These are phyloP conservation scores for rabbit (Oryctolagus cuniculus) DNA, from an alignment of 2,113 vertebrate species.

Conservation along the genomic window DNA sequence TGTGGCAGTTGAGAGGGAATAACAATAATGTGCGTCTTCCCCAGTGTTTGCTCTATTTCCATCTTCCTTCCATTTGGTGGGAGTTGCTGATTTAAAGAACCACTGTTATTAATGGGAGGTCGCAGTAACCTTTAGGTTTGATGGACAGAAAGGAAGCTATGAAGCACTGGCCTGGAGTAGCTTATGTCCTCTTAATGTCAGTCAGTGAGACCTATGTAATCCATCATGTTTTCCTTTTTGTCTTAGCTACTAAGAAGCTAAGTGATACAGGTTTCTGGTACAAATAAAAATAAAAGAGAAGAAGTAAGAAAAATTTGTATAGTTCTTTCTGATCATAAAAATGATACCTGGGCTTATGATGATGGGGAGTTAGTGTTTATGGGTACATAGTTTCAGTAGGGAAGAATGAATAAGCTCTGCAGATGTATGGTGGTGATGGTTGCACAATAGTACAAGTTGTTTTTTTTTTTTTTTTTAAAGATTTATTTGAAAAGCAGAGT, in stretches of 20 bases:
- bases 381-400: not conserved
- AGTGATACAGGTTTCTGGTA: not conserved
- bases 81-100: constrained; percentile 17
- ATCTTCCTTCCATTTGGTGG: not conserved
- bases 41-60: not conserved
- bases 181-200: not conserved
- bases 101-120: not conserved
- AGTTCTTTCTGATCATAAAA: constrained; percentile 33
- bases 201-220: not conserved
- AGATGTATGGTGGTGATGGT: not conserved
- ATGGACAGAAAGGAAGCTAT: constrained; percentile 6
- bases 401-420: not conserved
- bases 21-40: not conserved
- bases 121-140: not conserved
- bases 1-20: not conserved
- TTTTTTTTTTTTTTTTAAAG: too few species aligned
- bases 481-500: too few species aligned
- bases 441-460: not conserved
- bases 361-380: not conserved
- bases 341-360: not conserved
- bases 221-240: not conserved
- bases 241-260: constrained; percentile 2
- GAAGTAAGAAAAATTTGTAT: not conserved
- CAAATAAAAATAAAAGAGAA: constrained; percentile 25
- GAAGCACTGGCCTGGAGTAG: not conserved